Base-by-base conservation (phyloP, 1,140 invertebrate genomes). In the Pseudomyrmex sp. region DNA sequence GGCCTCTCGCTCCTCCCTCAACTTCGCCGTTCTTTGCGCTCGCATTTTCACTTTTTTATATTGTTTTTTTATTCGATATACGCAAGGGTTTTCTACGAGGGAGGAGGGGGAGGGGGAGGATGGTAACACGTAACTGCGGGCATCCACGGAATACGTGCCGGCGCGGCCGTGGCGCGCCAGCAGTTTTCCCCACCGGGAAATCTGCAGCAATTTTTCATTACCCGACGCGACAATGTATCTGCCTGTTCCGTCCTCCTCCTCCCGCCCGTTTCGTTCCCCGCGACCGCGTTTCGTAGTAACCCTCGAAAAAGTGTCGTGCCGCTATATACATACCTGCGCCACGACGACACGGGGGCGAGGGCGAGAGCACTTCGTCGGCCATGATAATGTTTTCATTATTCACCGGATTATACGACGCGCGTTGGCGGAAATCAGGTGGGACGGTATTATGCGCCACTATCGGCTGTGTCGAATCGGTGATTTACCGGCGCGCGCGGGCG, bases 361-460 rank as follows among this genome's bases (percentile, higher is more conserved):
- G 85, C 54, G 63, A 35, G 35, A 26, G 82, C 82, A 84, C 82
- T 86, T 86, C 77, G 82, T 79, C 72, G 46, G 68, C 68, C 68
- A 80, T 68, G 88, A 89, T 89, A 89, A 89, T 89, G 88, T 89
- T 89, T 89, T 89, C 88, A 89, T 89, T 89, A 89, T 89, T 89
- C 88, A 89, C 77, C 65, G 88, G 88, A 89, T 89, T 89, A 89
- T 89, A 89, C 76, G 76, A 15, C 72, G 66, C 72, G 66, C 76
- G 82, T 82, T 58, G 65, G 80, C 82, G 88, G 84, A 89, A 89
- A 88, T 89, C 87, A 86, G 82, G 56, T 68, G 88, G 84, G 70
- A 82, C 70, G 76, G 88, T 84, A 89, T 84, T 89, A 89, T 85
- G 74, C 84, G 59, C 50, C 73, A 63, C 63, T 80, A 68, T 85